A percentile compares a stretch with the other conserved stretches of the same genome.
These are phyloP conservation scores for Alcis repandata DNA, from an alignment of 2,888 invertebrate genomes.

Conservation along the genomic window DNA sequence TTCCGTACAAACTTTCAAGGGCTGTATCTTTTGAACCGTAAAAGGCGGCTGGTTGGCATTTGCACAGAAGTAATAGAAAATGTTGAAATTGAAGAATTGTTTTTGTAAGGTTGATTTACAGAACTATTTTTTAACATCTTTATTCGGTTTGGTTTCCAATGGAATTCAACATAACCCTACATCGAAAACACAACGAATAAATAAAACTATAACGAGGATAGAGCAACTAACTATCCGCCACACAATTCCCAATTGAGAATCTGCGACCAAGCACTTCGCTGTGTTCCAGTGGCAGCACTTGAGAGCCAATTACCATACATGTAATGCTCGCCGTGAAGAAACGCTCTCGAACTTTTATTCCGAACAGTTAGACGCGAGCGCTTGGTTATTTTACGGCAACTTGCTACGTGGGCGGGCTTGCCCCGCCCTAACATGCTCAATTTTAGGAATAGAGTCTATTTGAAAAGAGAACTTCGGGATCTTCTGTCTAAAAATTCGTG, in stretches of 20 bases:
- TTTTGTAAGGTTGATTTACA: too few relatives aligned
- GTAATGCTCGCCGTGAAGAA: constrained; percentile 15
- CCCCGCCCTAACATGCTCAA: constrained; percentile 13
- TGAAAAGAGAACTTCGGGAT: not conserved
- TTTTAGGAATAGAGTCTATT: not conserved
- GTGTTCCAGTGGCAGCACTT: constrained; percentile 8
- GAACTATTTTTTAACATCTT: too few relatives aligned
- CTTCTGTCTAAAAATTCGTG: too few relatives aligned
- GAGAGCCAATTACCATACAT: constrained; percentile 18
- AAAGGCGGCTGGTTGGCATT: too few relatives aligned
- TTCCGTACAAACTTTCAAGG: too few relatives aligned
- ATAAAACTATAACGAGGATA: too few relatives aligned
- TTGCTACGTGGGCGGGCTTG: constrained; percentile 6
- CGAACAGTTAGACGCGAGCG: constrained; percentile 33
- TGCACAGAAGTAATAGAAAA: not conserved
- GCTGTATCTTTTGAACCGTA: too few relatives aligned
- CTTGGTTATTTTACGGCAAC: constrained; percentile 36
- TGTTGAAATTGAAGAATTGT: too few relatives aligned
- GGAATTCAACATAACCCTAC: too few relatives aligned
- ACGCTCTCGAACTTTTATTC: constrained; percentile 37
- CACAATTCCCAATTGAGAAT: not conserved
- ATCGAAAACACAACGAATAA: too few relatives aligned
- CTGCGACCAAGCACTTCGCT: constrained; percentile 3
- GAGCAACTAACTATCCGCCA: not conserved
- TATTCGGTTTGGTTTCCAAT: too few relatives aligned